Base-by-base conservation (phyloP, 1,140 invertebrate genomes). In the Zaprionus tsacasi region DNA sequence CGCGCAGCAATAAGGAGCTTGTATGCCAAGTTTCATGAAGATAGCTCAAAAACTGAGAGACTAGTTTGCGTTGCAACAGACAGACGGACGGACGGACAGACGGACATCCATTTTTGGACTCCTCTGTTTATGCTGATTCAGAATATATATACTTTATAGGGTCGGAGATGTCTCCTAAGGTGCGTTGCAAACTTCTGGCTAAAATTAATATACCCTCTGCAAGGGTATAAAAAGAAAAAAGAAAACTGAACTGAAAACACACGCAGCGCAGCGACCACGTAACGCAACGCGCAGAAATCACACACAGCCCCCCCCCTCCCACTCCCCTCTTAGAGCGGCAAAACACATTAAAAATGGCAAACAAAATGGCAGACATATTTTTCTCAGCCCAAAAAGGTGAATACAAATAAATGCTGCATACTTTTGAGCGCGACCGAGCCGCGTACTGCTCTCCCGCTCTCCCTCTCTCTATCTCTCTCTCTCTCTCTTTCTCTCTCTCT, bases 321-420 rank as follows among this genome's bases (percentile, higher is more conserved):
- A 1, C 1, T 15, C 17, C 17, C 11, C 1, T 2, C 13, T 35
- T 27, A 58, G 12, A 35, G 54, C 11, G 52, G 55, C 70, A 75
- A 73, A 81, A 86, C 76, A 82, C 85, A 88, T 89, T 88, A 88
- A 88, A 88, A 88, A 88, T 88, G 83, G 85, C 83, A 88, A 89
- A 89, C 83, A 88, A 87, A 87, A 87, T 87, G 82, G 82, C 82
- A 87, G 86, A 88, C 82, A 88, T 88, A 88, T 88, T 87, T 87
- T 80, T 69, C 64, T 45, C 67, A 59, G 60, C 60, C 83, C 40
- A 77, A 71, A 71, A 65, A 89, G 78, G 83, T 89, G 74, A 82
- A 82, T 82, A 76, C 86, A 64, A 79, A 70, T 60, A 75, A 87
- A 60, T 50, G 61, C 15, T 54, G 76, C 70, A 63, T 67, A 75